These are phyloP conservation scores for Podarcis raffonei DNA, from an alignment of 2,113 vertebrate species.

Conservation along the genomic window DNA sequence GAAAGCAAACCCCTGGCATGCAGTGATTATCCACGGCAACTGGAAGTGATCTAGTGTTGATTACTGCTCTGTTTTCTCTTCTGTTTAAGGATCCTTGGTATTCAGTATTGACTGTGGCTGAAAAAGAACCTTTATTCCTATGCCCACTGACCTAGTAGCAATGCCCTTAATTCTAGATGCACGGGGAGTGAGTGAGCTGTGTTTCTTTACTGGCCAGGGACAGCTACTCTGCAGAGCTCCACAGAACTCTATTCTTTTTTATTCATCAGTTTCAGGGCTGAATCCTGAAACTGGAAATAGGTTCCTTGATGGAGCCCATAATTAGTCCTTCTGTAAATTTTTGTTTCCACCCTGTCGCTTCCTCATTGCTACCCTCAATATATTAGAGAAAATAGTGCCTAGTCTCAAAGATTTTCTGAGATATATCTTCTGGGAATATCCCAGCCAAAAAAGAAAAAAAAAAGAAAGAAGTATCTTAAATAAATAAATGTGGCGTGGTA, in stretches of 20 bases:
- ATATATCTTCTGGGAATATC: slow-evolving; percentile 9
- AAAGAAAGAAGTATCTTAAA: not conserved
- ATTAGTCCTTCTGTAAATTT: not conserved
- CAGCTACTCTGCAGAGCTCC: not conserved
- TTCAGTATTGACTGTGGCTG: not conserved
- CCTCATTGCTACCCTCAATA: not conserved
- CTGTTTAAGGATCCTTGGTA: not conserved
- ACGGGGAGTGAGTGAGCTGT: too few species aligned
- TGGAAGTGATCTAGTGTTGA: slow-evolving; percentile 31
- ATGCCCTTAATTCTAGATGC: not conserved
- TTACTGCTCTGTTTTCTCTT: slow-evolving; percentile 34
- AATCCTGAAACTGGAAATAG: not conserved
- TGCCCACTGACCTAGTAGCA: not conserved
- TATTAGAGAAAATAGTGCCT: not conserved
- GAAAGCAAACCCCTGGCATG: slow-evolving; percentile 1
- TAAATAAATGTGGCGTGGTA: slow-evolving; percentile 46
- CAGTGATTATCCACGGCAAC: not conserved
- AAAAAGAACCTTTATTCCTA: not conserved
- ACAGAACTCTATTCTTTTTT: not conserved
- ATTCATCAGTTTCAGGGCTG: not conserved
- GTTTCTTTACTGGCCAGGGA: not conserved
- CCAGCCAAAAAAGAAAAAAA: too few species aligned
- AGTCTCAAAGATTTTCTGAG: not conserved
- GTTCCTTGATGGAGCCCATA: not conserved
- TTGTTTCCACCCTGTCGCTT: not conserved